These are phyloP conservation scores for Steinernema khuongi DNA, from an alignment of 1,140 invertebrate species.

Conservation along the genomic window DNA sequence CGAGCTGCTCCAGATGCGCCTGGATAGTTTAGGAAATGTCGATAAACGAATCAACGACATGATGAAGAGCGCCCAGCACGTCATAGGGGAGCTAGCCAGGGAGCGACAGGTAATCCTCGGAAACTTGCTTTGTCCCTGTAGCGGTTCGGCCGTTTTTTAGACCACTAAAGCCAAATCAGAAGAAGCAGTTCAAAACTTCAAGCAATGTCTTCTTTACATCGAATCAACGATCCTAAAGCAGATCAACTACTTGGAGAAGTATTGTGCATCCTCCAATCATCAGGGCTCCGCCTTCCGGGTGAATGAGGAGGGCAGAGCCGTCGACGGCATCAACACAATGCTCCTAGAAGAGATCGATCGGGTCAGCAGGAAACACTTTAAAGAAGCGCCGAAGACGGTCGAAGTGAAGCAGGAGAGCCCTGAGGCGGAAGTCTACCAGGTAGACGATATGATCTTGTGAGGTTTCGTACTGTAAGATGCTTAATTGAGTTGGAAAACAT, in stretches of 20 bases:
- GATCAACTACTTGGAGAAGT: not conserved
- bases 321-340: not conserved
- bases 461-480: too few species aligned
- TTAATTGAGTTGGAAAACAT: too few species aligned
- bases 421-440: too few species aligned
- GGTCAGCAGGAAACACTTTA: not conserved
- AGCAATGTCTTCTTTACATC: not conserved
- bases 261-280: not conserved
- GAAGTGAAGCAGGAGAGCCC: too few species aligned
- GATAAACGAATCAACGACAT: not conserved
- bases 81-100: not conserved
- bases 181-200: not conserved
- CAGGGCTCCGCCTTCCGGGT: not conserved
- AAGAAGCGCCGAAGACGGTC: too few species aligned
- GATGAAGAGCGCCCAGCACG: not conserved
- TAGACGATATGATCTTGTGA: too few species aligned
- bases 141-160: not conserved
- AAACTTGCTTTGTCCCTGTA: not conserved
- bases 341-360: not conserved
- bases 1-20: constrained; percentile 2
- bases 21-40: not conserved
- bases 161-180: not conserved
- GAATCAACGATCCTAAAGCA: not conserved
- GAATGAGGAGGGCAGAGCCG: not conserved
- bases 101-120: not conserved